These are phyloP conservation scores for Thereva nobilitata DNA, from an alignment of 2,888 invertebrate species.

Conservation along the genomic window DNA sequence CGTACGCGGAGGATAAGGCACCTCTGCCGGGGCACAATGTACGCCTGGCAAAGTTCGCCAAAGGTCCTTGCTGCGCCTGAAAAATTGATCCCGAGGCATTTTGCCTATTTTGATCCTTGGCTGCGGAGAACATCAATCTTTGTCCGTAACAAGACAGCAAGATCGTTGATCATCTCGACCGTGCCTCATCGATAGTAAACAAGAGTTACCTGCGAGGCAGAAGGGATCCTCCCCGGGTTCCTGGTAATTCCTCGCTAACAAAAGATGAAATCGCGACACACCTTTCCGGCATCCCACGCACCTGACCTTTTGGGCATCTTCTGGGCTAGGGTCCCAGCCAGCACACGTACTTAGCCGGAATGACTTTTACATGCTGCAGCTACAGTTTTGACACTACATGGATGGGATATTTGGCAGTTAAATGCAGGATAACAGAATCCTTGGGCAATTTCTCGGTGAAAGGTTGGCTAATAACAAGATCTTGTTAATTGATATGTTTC, in stretches of 20 bases:
- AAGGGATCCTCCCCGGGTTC: conserved; percentile 23
- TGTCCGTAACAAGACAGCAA: conserved; percentile 22
- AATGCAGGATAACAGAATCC: conserved; percentile 5
- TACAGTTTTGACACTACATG: background rate
- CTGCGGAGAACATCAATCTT: conserved; percentile 24
- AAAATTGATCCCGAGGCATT: conserved; percentile 9
- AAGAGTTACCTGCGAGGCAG: conserved; percentile 24
- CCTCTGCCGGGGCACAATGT: background rate
- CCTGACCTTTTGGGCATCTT: background rate
- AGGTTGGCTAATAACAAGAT: conserved; percentile 9
- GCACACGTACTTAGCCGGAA: background rate
- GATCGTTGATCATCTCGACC: conserved; percentile 30
- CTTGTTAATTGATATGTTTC: conserved; percentile 27
- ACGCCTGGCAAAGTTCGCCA: background rate
- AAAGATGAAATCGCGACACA: conserved; percentile 28
- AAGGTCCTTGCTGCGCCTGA: conserved; percentile 15
- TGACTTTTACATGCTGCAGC: conserved; percentile 1
- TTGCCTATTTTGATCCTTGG: conserved; percentile 25
- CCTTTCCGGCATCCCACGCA: conserved; percentile 21
- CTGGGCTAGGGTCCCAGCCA: background rate
- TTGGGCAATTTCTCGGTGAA: background rate
- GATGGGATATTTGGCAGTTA: background rate
- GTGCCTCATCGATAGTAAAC: background rate
- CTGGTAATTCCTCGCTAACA: conserved; percentile 21
- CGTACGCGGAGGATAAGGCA: conserved; percentile 21